Evolutionary conservation across 2,113 vertebrate species (phyloP), one percentile per base, ranked within the genome.

Genomic region (Dromiciops gliroides): DNA sequence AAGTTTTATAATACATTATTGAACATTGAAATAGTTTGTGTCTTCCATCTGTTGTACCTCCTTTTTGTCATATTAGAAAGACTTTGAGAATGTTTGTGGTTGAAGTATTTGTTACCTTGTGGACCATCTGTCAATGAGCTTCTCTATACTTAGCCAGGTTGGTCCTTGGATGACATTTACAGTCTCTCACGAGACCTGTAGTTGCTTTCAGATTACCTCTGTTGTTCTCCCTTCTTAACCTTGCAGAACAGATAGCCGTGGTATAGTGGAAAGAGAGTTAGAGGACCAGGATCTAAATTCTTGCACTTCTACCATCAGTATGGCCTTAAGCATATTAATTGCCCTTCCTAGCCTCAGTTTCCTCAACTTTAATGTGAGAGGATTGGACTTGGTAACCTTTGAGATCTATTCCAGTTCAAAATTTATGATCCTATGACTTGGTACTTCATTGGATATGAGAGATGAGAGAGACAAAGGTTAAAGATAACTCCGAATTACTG

Each of bases 361-460:
- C 67, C n/a, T 83, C 19, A 83, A 83, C 37, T 44, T 91, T 51
- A 94, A 51, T 44, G 48, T 89, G n/a, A 92, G 48, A 48, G n/a
- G 94, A n/a, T 95, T 95, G 60, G 24, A 92, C 51, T 91, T 48
- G 60, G 48, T 92, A 67, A 24, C 31, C 44, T 94, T 50, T 92
- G 51, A 60, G n/a, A 48, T 91, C 56, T 88, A 83, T 94, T 96
- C 88, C 92, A 49, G 19, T 94, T 94, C 52, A 89, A 75, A 94
- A 94, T 51, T 22, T 83, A 44, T 83, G 67, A 83, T 83, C 0
- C n/a, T 44, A 23, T 83, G 14, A n/a, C 67, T 83, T 83, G n/a
- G n/a, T 83, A 83, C 7, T n/a, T 44, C n/a, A 44, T 23, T 83
- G 19, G n/a, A 83, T 44, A 44, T 44, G 37, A 44, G 67, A 44